phyloP scores from a whole-genome alignment of 2,888 invertebrate species.

The Diaphora mendica region DNA sequence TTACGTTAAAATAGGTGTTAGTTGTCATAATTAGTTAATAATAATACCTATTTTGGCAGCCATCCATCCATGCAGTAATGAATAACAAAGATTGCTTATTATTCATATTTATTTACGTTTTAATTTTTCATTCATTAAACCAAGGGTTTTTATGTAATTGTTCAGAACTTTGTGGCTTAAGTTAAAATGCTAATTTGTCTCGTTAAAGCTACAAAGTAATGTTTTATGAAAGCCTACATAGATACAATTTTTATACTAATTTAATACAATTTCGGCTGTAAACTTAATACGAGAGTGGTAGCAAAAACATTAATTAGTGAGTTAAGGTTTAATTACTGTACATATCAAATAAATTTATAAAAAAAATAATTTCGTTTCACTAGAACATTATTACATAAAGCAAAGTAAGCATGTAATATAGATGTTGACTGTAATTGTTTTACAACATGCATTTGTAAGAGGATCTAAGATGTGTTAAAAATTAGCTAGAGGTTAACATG shows the following conservation, averaged over 20 bases:
- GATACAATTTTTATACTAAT: background rate
- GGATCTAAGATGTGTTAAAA: background rate
- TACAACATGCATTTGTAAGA: background rate
- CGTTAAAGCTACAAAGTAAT: background rate
- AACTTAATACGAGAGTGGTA: background rate
- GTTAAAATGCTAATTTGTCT: background rate
- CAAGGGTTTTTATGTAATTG: background rate
- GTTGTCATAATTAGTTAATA: too few relatives aligned
- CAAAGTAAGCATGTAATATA: background rate
- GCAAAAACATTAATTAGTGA: background rate
- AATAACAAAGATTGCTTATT: too few relatives aligned
- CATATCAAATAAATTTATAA: background rate
- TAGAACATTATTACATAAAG: background rate
- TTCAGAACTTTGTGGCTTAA: background rate
- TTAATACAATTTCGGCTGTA: background rate
- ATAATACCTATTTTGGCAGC: too few relatives aligned
- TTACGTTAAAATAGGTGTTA: too few relatives aligned
- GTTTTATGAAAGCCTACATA: background rate
- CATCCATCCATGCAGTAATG: too few relatives aligned
- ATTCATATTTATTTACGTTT: too few relatives aligned
- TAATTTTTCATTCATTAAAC: background rate
- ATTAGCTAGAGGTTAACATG: background rate
- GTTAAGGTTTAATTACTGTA: background rate
- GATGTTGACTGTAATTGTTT: background rate
- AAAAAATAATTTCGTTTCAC: background rate